Evolutionary conservation across 2,888 invertebrate species (phyloP).

Genomic region (Cryptophagus acutangulus): DNA sequence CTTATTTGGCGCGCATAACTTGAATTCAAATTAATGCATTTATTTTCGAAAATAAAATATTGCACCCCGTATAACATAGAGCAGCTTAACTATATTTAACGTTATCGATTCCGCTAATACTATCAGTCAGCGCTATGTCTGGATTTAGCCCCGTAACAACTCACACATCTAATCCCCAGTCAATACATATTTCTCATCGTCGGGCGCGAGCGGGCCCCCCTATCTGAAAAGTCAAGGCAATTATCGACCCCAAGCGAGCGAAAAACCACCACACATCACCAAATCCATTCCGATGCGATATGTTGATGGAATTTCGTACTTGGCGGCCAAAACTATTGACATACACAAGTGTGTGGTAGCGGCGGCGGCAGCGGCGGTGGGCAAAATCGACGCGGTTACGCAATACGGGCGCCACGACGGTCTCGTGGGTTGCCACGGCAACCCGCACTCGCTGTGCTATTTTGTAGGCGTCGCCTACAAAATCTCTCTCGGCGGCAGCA

Average conservation of each 20-base stretch:
- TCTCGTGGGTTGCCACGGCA: conserved; percentile 40
- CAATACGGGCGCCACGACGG: conserved; percentile 41
- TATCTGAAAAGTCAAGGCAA: neutral
- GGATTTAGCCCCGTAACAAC: neutral
- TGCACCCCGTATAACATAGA: no score
- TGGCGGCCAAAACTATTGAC: conserved; percentile 34
- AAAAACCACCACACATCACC: conserved; percentile 5
- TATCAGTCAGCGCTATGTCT: neutral
- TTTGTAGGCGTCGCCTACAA: conserved; percentile 5
- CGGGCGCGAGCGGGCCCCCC: no score
- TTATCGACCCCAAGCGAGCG: neutral
- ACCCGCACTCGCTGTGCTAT: no score
- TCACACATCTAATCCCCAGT: conserved; percentile 2
- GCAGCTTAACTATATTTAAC: no score
- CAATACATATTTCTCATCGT: neutral
- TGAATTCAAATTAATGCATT: no score
- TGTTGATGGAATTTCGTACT: no score
- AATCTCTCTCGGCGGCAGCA: no score
- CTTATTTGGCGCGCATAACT: no score
- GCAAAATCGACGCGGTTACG: conserved; percentile 27
- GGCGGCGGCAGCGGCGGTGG: conserved; percentile 47
- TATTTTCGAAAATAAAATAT: no score
- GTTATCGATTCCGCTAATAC: neutral
- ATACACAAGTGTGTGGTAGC: conserved; percentile 35
- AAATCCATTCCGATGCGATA: conserved; percentile 14